phyloP scores from a whole-genome alignment of 2,113 vertebrate genomes.

The Tenrec ecaudatus region DNA sequence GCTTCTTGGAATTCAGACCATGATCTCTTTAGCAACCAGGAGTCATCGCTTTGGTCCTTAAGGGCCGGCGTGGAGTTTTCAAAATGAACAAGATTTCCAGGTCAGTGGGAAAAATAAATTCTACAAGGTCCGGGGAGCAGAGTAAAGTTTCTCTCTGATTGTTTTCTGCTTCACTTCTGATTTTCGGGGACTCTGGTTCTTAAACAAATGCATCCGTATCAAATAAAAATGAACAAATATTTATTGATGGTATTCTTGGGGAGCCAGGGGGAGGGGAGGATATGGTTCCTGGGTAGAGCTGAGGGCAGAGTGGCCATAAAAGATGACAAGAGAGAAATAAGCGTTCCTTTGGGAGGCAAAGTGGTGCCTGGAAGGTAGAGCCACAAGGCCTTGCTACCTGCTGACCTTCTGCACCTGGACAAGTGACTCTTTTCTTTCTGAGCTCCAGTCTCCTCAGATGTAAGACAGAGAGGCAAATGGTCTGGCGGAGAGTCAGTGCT shows the following conservation, averaged over 20 bases:
- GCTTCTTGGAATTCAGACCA: slow-evolving; percentile 50
- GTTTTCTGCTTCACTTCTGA: neutral
- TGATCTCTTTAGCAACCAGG: slow-evolving; percentile 21
- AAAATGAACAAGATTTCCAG: slow-evolving; percentile 66
- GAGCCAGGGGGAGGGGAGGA: neutral
- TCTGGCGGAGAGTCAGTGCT: neutral
- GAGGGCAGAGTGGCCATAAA: neutral
- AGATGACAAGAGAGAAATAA: neutral
- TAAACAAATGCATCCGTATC: slow-evolving; percentile 26
- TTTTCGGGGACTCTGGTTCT: slow-evolving; percentile 7
- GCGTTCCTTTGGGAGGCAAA: neutral
- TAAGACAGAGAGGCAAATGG: neutral
- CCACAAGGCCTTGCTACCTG: neutral
- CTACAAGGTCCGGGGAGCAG: neutral
- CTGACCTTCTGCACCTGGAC: neutral
- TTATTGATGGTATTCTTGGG: neutral
- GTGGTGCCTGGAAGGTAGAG: neutral
- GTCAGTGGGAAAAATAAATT: slow-evolving; percentile 52
- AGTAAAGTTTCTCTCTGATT: neutral
- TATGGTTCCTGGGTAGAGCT: neutral
- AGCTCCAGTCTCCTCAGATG: neutral
- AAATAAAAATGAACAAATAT: slow-evolving; percentile 46
- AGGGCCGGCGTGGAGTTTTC: slow-evolving; percentile 57
- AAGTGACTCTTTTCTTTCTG: neutral
- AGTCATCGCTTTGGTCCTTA: slow-evolving; percentile 38